These are phyloP conservation scores for Scyliorhinus canicula DNA, from an alignment of 2,797 vertebrate species.

Conservation along the genomic window DNA sequence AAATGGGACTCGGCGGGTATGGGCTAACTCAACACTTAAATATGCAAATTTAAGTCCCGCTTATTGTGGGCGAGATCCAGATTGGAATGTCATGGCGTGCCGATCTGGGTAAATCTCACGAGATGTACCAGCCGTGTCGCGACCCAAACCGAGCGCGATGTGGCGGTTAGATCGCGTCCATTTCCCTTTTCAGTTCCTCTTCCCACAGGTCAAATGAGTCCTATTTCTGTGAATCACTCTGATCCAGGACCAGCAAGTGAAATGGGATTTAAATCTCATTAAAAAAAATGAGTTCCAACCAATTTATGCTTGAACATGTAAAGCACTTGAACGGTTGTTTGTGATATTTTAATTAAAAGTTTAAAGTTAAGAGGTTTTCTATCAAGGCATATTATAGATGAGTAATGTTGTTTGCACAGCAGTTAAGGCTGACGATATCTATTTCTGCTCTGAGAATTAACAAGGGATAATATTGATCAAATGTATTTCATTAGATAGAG, in stretches of 20 bases:
- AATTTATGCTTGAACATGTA: constrained; percentile 26
- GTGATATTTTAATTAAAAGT: constrained; percentile 34
- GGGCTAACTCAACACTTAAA: too few relatives aligned
- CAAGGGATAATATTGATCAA: constrained; percentile 10
- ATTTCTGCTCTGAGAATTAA: constrained; percentile 26
- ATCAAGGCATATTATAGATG: constrained; percentile 24
- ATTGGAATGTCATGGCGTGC: too few relatives aligned
- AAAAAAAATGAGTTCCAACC: constrained; percentile 4
- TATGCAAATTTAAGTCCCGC: too few relatives aligned
- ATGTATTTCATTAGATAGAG: constrained; percentile 31
- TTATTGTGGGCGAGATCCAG: too few relatives aligned
- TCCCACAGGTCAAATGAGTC: neutral
- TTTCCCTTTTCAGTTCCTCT: neutral
- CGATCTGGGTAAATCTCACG: too few relatives aligned
- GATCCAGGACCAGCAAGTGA: neutral
- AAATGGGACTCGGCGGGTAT: too few relatives aligned
- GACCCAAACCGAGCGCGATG: too few relatives aligned
- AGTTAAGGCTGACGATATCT: constrained; percentile 7
- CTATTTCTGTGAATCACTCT: neutral
- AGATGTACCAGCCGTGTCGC: too few relatives aligned
- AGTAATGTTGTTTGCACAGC: constrained; percentile 32
- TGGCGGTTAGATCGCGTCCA: too few relatives aligned
- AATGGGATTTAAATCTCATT: constrained; percentile 10
- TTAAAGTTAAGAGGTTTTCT: constrained; percentile 30
- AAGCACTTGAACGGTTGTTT: constrained; percentile 24